Conservation (phyloP, 2,113 vertebrate genomes). For the Stomatorhinus ivindoensis region DNA sequence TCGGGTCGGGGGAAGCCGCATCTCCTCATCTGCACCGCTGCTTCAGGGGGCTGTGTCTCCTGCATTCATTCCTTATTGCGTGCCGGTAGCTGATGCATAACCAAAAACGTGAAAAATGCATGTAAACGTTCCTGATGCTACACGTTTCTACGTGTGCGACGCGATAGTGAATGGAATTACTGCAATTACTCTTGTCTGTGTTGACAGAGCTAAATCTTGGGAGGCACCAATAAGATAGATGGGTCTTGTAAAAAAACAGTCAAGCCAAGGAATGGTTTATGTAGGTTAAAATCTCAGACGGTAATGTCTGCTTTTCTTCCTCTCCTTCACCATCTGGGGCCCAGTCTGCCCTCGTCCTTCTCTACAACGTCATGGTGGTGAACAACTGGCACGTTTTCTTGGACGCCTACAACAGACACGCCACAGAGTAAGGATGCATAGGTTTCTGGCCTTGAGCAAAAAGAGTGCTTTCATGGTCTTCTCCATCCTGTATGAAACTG, state of each 20-base stretch:
- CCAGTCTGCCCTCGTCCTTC: slow-evolving; percentile 78
- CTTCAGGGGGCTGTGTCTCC: background rate
- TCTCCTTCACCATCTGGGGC: background rate
- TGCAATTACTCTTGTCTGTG: background rate
- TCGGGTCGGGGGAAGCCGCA: background rate
- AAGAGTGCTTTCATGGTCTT: background rate
- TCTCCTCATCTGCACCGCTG: background rate
- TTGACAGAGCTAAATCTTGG: background rate
- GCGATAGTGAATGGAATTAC: background rate
- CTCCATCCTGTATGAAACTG: background rate
- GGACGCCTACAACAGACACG: slow-evolving; percentile 78
- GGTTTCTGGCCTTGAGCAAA: background rate
- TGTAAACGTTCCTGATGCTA: background rate
- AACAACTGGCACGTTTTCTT: slow-evolving; percentile 98
- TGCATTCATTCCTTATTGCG: background rate
- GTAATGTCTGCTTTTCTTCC: background rate
- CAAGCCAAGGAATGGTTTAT: background rate
- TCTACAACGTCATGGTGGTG: slow-evolving; percentile 92
- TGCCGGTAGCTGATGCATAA: background rate
- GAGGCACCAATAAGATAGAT: background rate
- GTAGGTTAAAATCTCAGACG: background rate
- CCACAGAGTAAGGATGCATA: slow-evolving; percentile 27
- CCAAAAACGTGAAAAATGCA: background rate
- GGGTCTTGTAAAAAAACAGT: background rate
- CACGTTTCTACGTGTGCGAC: background rate